phyloP scores from a whole-genome alignment of 2,113 vertebrate genomes.

The Drymodes brunneopygia region DNA sequence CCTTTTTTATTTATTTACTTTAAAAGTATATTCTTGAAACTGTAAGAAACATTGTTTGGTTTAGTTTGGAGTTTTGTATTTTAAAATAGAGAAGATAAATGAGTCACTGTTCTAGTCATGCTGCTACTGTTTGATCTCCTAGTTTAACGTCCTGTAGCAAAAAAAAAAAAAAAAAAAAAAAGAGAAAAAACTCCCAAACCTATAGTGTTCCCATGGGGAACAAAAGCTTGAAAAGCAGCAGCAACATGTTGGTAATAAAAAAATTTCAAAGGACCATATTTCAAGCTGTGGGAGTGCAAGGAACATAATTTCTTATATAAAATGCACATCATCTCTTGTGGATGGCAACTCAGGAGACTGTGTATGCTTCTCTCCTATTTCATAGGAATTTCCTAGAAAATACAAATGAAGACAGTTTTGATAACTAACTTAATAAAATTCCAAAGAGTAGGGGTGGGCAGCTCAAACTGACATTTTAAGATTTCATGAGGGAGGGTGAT shows the following conservation, averaged over 20 bases:
- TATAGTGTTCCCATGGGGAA: not conserved
- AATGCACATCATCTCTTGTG: not conserved
- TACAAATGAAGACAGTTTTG: slow-evolving; percentile 18
- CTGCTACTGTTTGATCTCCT: not conserved
- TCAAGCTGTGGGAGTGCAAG: not conserved
- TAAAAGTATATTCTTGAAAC: not conserved
- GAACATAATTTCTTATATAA: not conserved
- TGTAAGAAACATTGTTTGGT: not conserved
- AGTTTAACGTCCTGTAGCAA: not conserved
- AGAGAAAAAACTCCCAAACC: not conserved
- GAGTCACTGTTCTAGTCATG: not conserved
- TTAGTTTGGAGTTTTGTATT: not conserved
- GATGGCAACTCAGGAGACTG: not conserved
- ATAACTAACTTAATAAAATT: slow-evolving; percentile 22
- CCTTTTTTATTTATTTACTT: not conserved
- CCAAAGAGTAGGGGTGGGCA: not conserved
- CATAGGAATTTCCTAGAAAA: not conserved
- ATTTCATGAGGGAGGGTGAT: not conserved
- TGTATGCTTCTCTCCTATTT: not conserved
- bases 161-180: too few species aligned
- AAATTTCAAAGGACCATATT: not conserved
- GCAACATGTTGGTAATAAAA: not conserved
- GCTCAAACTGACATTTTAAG: not conserved
- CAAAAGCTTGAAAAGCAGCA: not conserved
- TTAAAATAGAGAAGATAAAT: not conserved